A percentile compares a stretch with the other conserved stretches of the same genome.
Conservation (phyloP, 2,113 vertebrate genomes). For the Petrocephalus microphthalmus region DNA sequence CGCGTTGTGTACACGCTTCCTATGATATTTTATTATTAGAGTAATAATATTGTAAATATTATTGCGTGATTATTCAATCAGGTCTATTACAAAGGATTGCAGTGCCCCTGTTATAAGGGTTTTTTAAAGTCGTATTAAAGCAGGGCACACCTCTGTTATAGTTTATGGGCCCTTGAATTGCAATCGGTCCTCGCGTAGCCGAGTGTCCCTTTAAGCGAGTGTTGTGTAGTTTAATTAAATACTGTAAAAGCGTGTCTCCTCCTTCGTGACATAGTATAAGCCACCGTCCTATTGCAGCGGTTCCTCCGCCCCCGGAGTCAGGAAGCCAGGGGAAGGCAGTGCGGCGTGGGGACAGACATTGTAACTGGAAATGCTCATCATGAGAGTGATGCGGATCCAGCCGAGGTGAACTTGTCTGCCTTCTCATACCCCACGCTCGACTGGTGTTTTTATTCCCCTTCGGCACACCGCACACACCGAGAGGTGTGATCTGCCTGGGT, state of each 20-base stretch:
- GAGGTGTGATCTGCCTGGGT: slow-evolving; percentile 7
- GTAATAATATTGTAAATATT: background rate
- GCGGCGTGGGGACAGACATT: slow-evolving; percentile 67
- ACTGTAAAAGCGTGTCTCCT: slow-evolving; percentile 50
- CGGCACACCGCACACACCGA: background rate
- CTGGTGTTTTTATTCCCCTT: background rate
- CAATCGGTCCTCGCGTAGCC: slow-evolving; percentile 9
- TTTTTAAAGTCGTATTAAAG: background rate
- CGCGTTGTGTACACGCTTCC: background rate
- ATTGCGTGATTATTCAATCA: background rate
- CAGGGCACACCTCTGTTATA: background rate
- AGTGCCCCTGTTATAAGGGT: background rate
- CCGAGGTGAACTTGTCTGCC: slow-evolving; percentile 67
- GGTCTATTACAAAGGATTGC: background rate
- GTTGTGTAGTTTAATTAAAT: slow-evolving; percentile 35
- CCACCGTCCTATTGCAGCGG: slow-evolving; percentile 72
- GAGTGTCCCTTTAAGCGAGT: slow-evolving; percentile 68
- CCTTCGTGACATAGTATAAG: slow-evolving; percentile 72
- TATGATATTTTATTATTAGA: background rate
- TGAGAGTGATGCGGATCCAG: slow-evolving; percentile 61
- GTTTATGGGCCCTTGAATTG: background rate
- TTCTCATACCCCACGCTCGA: background rate
- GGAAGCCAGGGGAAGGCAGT: slow-evolving; percentile 64
- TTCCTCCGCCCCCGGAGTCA: slow-evolving; percentile 76
- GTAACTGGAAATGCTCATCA: slow-evolving; percentile 47